Conservation (phyloP, 2,888 invertebrate species). For the Trichopria drosophilae region DNA sequence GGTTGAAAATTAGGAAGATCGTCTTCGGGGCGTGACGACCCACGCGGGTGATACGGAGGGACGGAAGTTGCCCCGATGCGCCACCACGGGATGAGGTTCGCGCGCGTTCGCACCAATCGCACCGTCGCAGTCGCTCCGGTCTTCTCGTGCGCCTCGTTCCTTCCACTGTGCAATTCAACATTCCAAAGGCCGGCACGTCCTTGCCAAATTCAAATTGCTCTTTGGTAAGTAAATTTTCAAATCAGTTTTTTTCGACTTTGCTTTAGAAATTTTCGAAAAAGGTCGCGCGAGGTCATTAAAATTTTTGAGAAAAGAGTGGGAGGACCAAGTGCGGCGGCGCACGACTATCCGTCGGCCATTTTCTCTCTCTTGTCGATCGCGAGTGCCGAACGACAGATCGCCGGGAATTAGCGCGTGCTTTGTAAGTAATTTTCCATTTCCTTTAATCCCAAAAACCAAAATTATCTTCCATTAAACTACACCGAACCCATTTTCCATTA, state of each 20-base stretch:
- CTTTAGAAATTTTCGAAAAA: no score
- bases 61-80: conserved; percentile 46
- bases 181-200: conserved; percentile 68
- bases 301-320: neutral
- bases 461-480: no score
- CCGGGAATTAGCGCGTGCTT: neutral
- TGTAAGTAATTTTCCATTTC: neutral
- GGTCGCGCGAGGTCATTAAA: no score
- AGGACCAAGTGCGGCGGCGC: conserved; percentile 7
- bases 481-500: no score
- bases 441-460: no score
- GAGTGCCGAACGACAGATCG: conserved; percentile 34
- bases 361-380: conserved; percentile 32
- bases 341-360: conserved; percentile 25
- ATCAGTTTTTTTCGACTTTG: no score
- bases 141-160: conserved; percentile 45
- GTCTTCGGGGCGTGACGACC: conserved; percentile 37
- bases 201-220: conserved; percentile 52
- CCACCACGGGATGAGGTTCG: conserved; percentile 29
- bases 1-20: conserved; percentile 48
- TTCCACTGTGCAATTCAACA: conserved; percentile 67
- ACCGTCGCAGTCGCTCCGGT: conserved; percentile 26
- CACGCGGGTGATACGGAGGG: conserved; percentile 38
- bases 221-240: conserved; percentile 69
- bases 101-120: conserved; percentile 18